phyloP scores from a whole-genome alignment of 2,113 vertebrate genomes.

The Dolichotis patagonum region DNA sequence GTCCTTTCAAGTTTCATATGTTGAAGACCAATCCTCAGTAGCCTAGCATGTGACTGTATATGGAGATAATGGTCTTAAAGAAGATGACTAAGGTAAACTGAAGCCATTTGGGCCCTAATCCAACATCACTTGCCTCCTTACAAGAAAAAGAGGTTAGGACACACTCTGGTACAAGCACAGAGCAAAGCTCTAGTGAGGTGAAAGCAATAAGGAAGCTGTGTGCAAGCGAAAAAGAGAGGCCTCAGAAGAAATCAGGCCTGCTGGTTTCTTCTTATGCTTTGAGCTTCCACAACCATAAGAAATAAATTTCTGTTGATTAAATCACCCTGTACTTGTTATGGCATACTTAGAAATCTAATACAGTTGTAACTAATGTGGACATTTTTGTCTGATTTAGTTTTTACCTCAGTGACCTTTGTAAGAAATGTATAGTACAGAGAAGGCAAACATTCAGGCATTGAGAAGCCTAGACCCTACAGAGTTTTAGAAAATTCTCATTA shows the following conservation, averaged over 20 bases:
- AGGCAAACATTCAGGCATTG: not conserved
- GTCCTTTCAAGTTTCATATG: not conserved
- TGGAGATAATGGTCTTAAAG: not conserved
- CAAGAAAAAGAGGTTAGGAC: not conserved
- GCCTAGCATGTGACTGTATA: not conserved
- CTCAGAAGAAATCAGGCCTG: not conserved
- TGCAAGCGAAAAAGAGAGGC: not conserved
- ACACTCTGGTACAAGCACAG: not conserved
- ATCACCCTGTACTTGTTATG: not conserved
- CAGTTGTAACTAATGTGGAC: not conserved
- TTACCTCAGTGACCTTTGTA: not conserved
- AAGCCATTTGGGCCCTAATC: not conserved
- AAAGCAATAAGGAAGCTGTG: not conserved
- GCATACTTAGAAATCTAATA: not conserved
- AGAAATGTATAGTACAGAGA: not conserved
- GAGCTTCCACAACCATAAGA: not conserved
- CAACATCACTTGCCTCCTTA: not conserved
- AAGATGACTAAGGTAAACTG: not conserved
- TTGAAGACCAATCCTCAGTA: not conserved
- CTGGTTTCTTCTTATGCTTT: not conserved
- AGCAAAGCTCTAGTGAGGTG: not conserved
- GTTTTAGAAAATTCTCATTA: not conserved
- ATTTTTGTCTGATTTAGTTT: not conserved
- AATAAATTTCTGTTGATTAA: conserved; percentile 26
- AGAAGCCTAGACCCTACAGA: not conserved